Conservation (phyloP, 2,888 invertebrate genomes). For the Bibio marci region DNA sequence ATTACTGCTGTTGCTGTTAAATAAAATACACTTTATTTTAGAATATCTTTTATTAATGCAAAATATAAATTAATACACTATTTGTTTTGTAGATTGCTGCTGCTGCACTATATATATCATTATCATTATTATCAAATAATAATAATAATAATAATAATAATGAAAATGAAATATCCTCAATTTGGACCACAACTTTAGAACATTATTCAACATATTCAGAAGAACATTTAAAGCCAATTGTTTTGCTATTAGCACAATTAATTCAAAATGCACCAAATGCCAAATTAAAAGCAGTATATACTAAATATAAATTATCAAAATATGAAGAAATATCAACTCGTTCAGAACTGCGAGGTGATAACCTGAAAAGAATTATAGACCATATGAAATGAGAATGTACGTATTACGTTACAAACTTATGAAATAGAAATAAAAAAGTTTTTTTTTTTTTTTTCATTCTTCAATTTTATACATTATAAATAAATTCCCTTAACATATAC, state of each 20-base stretch:
- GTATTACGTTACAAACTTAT: too few species aligned
- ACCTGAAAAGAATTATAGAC: too few species aligned
- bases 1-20: too few species aligned
- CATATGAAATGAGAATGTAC: too few species aligned
- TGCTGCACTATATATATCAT: conserved; percentile 22
- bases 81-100: conserved; percentile 21
- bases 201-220: conserved; percentile 63
- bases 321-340: not conserved
- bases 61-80: too few species aligned
- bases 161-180: conserved; percentile 8
- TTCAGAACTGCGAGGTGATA: too few species aligned
- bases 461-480: too few species aligned
- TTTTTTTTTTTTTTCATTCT: too few species aligned
- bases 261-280: conserved; percentile 49
- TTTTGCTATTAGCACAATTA: conserved; percentile 49
- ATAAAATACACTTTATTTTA: too few species aligned
- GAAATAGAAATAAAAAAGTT: too few species aligned
- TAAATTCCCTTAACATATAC: too few species aligned
- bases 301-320: conserved; percentile 43
- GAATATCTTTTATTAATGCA: too few species aligned
- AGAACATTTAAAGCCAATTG: conserved; percentile 47
- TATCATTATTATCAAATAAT: conserved; percentile 21
- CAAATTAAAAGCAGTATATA: conserved; percentile 51
- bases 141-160: conserved; percentile 16
- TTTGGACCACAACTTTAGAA: conserved; percentile 59